These are phyloP conservation scores for Cephus nigrinus DNA, from an alignment of 2,888 invertebrate species.

Conservation along the genomic window DNA sequence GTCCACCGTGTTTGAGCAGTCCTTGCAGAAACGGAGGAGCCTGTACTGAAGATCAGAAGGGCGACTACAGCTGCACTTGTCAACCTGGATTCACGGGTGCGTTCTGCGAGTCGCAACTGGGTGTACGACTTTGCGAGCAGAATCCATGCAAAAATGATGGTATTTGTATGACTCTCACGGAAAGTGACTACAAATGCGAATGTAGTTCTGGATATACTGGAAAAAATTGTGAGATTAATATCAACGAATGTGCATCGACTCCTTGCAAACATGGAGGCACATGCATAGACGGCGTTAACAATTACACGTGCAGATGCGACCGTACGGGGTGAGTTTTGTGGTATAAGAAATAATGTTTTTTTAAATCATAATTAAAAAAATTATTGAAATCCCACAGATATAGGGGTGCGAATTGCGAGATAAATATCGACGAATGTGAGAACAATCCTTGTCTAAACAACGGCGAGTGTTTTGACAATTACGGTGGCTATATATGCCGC, in stretches of 20 bases:
- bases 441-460: conserved; percentile 78
- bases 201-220: conserved; percentile 75
- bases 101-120: conserved; percentile 80
- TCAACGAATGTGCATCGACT: conserved; percentile 79
- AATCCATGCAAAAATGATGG: conserved; percentile 86
- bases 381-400: conserved; percentile 69
- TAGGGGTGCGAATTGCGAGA: conserved; percentile 78
- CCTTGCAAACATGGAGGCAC: conserved; percentile 80
- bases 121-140: conserved; percentile 77
- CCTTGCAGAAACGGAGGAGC: conserved; percentile 81
- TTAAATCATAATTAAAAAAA: background rate
- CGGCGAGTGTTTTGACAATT: conserved; percentile 85
- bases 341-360: background rate
- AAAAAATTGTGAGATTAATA: conserved; percentile 76
- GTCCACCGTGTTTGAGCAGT: conserved; percentile 76
- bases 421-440: conserved; percentile 84
- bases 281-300: conserved; percentile 76
- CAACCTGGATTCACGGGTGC: conserved; percentile 74
- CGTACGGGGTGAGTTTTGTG: conserved; percentile 70
- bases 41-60: conserved; percentile 77
- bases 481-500: conserved; percentile 83
- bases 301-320: conserved; percentile 82
- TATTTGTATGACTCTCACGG: conserved; percentile 76
- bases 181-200: conserved; percentile 67
- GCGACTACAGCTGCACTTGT: conserved; percentile 81